Percentiles rank a stretch among this genome's conserved stretches.
Evolutionary conservation across 1,140 invertebrate genomes (phyloP).

Genomic region (Mercenaria mercenaria): DNA sequence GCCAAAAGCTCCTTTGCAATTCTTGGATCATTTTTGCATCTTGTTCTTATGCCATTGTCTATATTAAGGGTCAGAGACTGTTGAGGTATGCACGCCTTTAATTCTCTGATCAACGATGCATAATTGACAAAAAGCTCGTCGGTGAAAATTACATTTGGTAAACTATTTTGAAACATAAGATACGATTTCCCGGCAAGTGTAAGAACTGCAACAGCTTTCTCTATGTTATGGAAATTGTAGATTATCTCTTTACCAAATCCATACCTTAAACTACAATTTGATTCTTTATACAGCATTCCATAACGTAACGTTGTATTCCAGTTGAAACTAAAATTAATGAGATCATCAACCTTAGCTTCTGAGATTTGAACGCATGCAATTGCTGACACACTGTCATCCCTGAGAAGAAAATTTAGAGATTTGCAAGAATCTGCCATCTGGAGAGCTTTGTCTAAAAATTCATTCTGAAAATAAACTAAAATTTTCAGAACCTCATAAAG

Average conservation of each 20-base stretch:
- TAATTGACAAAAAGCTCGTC: conserved; percentile 51
- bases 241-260: not conserved
- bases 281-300: not conserved
- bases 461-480: conserved; percentile 25
- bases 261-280: conserved; percentile 21
- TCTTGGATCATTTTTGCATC: not conserved
- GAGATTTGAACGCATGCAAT: not conserved
- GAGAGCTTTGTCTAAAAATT: conserved; percentile 14
- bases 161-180: not conserved
- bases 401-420: not conserved
- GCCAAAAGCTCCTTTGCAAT: conserved; percentile 7
- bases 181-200: not conserved
- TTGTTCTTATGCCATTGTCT: not conserved
- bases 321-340: no score
- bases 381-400: not conserved
- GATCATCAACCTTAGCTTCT: conserved; percentile 24
- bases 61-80: not conserved
- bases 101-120: not conserved
- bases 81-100: not conserved
- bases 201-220: not conserved
- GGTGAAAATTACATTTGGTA: conserved; percentile 44
- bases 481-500: conserved; percentile 17
- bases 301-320: not conserved
- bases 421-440: not conserved
- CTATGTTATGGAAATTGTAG: conserved; percentile 45